These are phyloP conservation scores for Chloroclysta siterata DNA, from an alignment of 2,888 invertebrate genomes.

Conservation along the genomic window DNA sequence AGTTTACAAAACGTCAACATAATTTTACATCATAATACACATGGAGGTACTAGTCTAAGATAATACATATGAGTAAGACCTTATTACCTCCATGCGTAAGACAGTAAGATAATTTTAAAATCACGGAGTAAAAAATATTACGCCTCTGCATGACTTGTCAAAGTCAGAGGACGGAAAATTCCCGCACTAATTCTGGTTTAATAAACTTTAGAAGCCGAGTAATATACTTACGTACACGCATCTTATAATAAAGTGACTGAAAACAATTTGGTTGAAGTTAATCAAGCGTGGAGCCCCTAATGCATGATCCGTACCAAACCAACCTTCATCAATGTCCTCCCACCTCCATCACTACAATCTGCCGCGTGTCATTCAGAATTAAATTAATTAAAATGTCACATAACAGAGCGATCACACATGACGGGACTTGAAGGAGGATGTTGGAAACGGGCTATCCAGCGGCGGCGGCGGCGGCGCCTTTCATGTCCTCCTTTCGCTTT, in stretches of 20 bases:
- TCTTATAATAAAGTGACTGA: not conserved
- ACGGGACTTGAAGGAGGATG: slow-evolving; percentile 51
- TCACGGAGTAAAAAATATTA: no score
- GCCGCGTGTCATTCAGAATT: slow-evolving; percentile 65
- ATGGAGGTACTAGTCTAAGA: no score
- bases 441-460: slow-evolving; percentile 67
- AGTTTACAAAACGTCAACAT: no score
- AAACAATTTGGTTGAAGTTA: slow-evolving; percentile 10
- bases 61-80: no score
- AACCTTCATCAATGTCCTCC: slow-evolving; percentile 40
- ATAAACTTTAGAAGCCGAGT: no score
- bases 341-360: slow-evolving; percentile 66
- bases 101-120: no score
- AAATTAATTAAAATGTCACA: slow-evolving; percentile 75
- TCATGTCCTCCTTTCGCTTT: slow-evolving; percentile 79
- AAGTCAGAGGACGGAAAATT: no score
- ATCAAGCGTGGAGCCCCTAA: slow-evolving; percentile 13
- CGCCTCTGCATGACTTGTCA: no score
- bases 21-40: no score
- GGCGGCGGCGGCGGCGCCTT: slow-evolving; percentile 68
- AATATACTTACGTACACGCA: no score
- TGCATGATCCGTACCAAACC: slow-evolving; percentile 27
- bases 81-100: no score
- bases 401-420: slow-evolving; percentile 56
- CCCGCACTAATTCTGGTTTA: no score